A percentile compares a stretch with the other conserved stretches of the same genome.
Evolutionary conservation across 2,888 invertebrate species (phyloP).

Genomic region (Entomobrya multifasciata): DNA sequence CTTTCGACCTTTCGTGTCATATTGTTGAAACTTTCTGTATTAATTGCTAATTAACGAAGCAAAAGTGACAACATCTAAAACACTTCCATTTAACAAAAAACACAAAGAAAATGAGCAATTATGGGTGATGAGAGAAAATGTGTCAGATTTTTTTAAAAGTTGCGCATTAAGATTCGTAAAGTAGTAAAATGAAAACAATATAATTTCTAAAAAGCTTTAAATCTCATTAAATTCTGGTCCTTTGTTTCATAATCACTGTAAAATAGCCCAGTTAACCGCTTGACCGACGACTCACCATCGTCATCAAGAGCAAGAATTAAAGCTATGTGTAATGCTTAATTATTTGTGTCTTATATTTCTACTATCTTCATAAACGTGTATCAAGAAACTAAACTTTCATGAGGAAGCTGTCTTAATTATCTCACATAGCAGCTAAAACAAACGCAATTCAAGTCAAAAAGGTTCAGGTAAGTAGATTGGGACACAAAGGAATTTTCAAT

Average conservation of each 20-base stretch:
- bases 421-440: conserved; percentile 29
- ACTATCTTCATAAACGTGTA: conserved; percentile 18
- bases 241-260: not conserved
- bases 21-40: not conserved
- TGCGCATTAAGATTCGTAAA: conserved; percentile 18
- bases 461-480: not conserved
- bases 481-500: conserved; percentile 67
- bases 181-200: too few relatives aligned
- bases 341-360: not conserved
- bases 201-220: too few relatives aligned
- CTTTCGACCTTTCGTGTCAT: not conserved
- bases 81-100: not conserved
- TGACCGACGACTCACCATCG: not conserved
- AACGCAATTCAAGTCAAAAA: conserved; percentile 32
- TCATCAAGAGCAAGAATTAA: not conserved
- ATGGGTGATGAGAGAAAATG: conserved; percentile 28
- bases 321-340: conserved; percentile 4
- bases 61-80: conserved; percentile 21
- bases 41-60: conserved; percentile 22
- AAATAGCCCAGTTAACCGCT: not conserved
- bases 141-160: conserved; percentile 19
- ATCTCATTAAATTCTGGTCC: not conserved
- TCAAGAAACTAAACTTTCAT: not conserved
- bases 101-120: not conserved
- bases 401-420: conserved; percentile 59